Base-by-base conservation (phyloP, 92 coral and sea anemone species). In the Metridium senile region DNA sequence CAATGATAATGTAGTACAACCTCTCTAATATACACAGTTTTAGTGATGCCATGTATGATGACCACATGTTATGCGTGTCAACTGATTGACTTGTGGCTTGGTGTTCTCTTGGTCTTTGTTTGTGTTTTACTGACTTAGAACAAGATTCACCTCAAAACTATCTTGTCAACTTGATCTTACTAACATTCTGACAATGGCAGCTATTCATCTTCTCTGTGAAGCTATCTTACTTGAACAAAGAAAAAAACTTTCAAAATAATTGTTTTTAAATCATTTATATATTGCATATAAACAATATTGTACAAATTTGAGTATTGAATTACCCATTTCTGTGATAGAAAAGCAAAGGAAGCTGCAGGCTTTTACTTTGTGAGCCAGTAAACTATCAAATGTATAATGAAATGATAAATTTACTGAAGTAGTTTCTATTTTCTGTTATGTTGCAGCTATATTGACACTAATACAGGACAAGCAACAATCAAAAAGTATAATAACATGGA, bases 401-500 rank as follows among this genome's bases (percentile, higher is more conserved):
- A 6, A 39, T 39, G 6, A 39, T 39, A 6, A 6, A 6, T 4
- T 4, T 13, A 39, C 8, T 39, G 13, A 39, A 39, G 13, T 39
- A 4, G 49, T 4, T 39, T 4, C 13, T 13, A 39, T 39, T 6
- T 39, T 39, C 8, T 39, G 49, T 39, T 39, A 4, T 39, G 49
- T 39, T 39, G 31, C 30, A 94, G 98, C 74, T 94, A 91, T 66
- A 89, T 94, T 31, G 90, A 94, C 29, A 80, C 70, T 26, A 89
- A 74, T 70, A 94, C 89, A 7, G 98, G 98, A 11, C 76, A 86
- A 11, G 74, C 88, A 31, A 68, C 71, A 13, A 68, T 94, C 20
- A 89, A 87, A 79, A 81, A 89, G 20, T 94, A 89, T 87, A 84
- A 64, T 57, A 86, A 74, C 68, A 68, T 92, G 89, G 98, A 94